Evolutionary conservation across 2,113 vertebrate species (phyloP), one percentile per base, ranked within the genome.

Genomic region (Trochalopteron elliotii): DNA sequence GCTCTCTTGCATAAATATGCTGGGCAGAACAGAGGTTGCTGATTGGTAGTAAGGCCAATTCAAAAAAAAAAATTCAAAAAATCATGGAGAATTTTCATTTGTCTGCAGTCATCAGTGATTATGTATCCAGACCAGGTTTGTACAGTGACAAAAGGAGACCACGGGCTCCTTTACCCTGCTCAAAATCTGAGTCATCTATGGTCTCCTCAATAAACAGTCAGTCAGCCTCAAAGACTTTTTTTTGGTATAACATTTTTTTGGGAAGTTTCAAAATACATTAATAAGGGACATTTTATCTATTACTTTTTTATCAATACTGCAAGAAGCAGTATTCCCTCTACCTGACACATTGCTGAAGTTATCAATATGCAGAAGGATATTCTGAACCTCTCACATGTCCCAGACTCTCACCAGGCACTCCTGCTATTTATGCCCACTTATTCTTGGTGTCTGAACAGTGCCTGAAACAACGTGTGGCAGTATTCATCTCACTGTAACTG

Each of bases 401-500:
- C 94, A 84, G 0, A 25, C 53, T 84, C 90, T 83, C 6, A 0
- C 20, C 82, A 88, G 79, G 55, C 55, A 75, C 76, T 45, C 65
- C 80, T 2, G 1, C 42, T 93, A 94, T 87, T 88, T 93, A 31
- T 67, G 65, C 12, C 4, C 17, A 19, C 47, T 96, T 95, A 94
- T 86, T 94, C 92, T 75, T 77, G 79, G 63, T 18, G 18, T 80
- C 64, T 83, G 84, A 91, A 80, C 47, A 78, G 59, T 83, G 75
- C 82, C 71, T 71, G 63, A 80, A 93, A 61, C 65, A 49, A 78
- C 5, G 8, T 70, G 93, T 20, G 57, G 49, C 75, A 86, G 75
- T 50, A 49, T 45, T 86, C 71, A 64, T 49, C 85, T 60, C 87
- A 28, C 90, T 94, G 90, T 91, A 96, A 95, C 67, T 75, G 47